A percentile compares a stretch with the other conserved stretches of the same genome.
These are phyloP conservation scores for Hylyphantes graminicola DNA, from an alignment of 1,140 invertebrate species.

Conservation along the genomic window DNA sequence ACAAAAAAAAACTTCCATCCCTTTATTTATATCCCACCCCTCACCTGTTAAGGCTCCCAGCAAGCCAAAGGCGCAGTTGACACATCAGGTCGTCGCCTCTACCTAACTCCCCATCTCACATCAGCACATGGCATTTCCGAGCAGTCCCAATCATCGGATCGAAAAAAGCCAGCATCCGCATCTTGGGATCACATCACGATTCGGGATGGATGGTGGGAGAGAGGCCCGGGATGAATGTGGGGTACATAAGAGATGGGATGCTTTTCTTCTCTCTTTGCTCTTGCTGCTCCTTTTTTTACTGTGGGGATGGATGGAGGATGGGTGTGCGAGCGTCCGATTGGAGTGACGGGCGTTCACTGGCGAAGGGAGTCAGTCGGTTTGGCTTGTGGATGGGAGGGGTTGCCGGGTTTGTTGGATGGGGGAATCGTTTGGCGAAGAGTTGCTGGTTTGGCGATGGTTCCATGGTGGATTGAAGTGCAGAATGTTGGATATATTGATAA, in stretches of 20 bases:
- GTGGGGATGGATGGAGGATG: no score
- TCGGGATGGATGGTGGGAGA: constrained; percentile 1
- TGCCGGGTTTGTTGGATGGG: no score
- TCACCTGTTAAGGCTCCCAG: constrained; percentile 29
- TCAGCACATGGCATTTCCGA: constrained; percentile 37
- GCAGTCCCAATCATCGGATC: constrained; percentile 25
- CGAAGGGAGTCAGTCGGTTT: no score
- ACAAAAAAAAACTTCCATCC: not conserved
- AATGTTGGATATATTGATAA: no score
- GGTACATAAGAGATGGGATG: not conserved
- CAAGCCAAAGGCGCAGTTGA: constrained; percentile 45
- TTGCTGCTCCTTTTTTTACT: no score
- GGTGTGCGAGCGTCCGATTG: no score
- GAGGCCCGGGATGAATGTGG: not conserved
- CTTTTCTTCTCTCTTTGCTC: no score
- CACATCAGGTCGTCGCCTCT: constrained; percentile 52
- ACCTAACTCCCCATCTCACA: constrained; percentile 3
- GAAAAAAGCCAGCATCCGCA: not conserved
- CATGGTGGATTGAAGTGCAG: no score
- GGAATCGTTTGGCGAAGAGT: no score
- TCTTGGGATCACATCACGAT: not conserved
- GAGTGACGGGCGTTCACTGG: no score
- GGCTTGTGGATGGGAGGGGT: no score
- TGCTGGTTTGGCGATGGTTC: no score
- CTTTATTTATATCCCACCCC: not conserved